Evolutionary conservation across 2,113 vertebrate species (phyloP).

Genomic region (Brevimyrus niger): DNA sequence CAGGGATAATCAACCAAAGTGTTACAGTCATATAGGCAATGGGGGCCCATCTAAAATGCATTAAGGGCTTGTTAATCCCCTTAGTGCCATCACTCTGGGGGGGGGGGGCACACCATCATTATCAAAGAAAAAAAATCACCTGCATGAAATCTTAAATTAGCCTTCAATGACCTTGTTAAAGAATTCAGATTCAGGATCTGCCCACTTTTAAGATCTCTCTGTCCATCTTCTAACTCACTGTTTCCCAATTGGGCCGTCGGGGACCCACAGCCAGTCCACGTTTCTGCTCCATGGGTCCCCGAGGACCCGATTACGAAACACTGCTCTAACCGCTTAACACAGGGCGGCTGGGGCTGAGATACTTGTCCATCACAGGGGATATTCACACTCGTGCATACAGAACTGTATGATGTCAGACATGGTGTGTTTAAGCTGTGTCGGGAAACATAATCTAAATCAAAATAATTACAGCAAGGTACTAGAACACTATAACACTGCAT

Average conservation of each 20-base stretch:
- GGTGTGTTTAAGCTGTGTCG: not conserved
- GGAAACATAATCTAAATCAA: not conserved
- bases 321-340: not conserved
- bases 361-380: not conserved
- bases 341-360: not conserved
- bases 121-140: not conserved
- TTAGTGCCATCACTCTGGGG: not conserved
- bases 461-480: not conserved
- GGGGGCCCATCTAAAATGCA: not conserved
- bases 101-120: not conserved
- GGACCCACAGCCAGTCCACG: not conserved
- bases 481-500: not conserved
- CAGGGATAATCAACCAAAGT: not conserved
- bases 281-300: not conserved
- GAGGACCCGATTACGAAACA: not conserved
- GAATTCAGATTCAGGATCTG: not conserved
- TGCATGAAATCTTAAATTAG: not conserved
- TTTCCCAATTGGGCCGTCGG: not conserved
- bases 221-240: not conserved
- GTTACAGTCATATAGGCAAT: not conserved
- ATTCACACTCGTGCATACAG: not conserved
- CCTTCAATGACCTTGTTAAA: not conserved
- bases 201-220: not conserved
- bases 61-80: not conserved
- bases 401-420: not conserved